Evolutionary conservation across 2,113 vertebrate species (phyloP).

Genomic region (Ailuropoda melanoleuca): DNA sequence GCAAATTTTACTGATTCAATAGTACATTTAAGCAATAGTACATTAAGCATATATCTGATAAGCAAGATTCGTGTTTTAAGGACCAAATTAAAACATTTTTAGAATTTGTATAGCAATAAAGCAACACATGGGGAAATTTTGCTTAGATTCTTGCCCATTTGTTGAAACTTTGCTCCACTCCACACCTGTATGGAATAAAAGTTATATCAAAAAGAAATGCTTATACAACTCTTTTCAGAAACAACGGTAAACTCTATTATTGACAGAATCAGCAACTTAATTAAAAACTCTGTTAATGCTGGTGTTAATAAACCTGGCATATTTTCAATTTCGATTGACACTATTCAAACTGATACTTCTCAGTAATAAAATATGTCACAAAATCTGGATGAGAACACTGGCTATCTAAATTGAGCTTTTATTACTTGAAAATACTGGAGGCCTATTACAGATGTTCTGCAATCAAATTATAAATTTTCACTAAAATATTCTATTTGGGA

Average conservation of each 20-base stretch:
- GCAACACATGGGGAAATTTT: background rate
- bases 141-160: background rate
- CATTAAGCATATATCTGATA: background rate
- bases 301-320: conserved; percentile 77
- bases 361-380: conserved; percentile 28
- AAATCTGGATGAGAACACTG: conserved; percentile 51
- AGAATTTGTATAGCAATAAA: conserved; percentile 20
- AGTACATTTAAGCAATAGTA: background rate
- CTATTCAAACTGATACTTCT: conserved; percentile 56
- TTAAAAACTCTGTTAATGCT: conserved; percentile 68
- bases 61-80: background rate
- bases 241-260: conserved; percentile 53
- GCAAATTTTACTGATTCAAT: background rate
- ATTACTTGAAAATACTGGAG: conserved; percentile 43
- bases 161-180: background rate
- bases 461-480: background rate
- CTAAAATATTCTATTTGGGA: background rate
- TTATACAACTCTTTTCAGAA: conserved; percentile 58
- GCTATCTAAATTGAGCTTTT: conserved; percentile 5
- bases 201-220: conserved; percentile 43
- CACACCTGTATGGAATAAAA: conserved; percentile 1
- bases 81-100: background rate
- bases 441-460: conserved; percentile 40
- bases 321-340: conserved; percentile 69
- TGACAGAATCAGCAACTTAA: conserved; percentile 74